Base-by-base conservation (phyloP, 2,797 vertebrate species). In the Sarcoramphus papa region DNA sequence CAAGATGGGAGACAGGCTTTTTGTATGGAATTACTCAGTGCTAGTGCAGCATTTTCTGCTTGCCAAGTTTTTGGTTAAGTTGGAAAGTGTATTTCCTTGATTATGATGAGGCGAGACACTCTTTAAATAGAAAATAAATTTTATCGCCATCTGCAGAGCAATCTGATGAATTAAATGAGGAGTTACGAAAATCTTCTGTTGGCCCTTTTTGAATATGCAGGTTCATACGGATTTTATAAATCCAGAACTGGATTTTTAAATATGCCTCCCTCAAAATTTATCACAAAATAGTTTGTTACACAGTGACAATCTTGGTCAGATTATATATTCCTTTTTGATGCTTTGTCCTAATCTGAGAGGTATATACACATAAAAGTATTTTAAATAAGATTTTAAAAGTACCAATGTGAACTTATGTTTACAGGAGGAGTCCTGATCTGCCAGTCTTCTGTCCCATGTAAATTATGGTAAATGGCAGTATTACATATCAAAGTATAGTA, bases 51-150 rank as follows among this genome's bases (percentile, higher is more conserved):
- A 48, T 77, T 94, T 95, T 56, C 65, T 94, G 20, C 57, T 72
- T 93, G 92, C 93, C 95, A 96, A 94, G 91, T 92, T 92, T 96
- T 93, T 87, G 83, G 85, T 90, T 68, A 85, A 92, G 56, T 85
- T 79, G 79, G 92, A 85, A 79, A 90, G 45, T 63, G 28, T 81
- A 80, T 94, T 93, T 95, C 89, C 90, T 81, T 90, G 93, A 92
- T 87, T 94, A 94, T 79, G 83, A 96, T 83, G 93, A 96, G 83
- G 79, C 20, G 27, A 97, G 93, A 88, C 81, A 3, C 51, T 94
- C 95, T 96, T 93, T 83, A 95, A 95, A 92, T 95, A 93, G 94
- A 94, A 95, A 95, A 92, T 81, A 86, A 85, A 77, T 92, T 88
- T 92, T 95, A 94, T 62, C 0, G n/a, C 94, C 96, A 95, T 97